Conservation (phyloP, 1,140 invertebrate genomes). For the Aleiodes sp. region DNA sequence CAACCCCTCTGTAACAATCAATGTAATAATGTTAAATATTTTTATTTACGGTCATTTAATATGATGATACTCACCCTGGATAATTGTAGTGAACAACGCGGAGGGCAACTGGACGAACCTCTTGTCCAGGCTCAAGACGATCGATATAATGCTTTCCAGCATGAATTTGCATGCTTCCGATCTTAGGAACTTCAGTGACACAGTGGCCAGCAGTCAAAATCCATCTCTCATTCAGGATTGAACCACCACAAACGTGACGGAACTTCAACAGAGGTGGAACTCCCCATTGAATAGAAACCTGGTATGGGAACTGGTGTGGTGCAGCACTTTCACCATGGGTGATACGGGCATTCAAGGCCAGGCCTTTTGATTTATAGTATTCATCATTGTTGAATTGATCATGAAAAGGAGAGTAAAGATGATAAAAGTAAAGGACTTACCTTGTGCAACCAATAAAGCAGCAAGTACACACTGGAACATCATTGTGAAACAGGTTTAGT, state of each 20-base stretch:
- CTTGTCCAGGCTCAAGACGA: slow-evolving; percentile 54
- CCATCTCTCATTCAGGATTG: slow-evolving; percentile 60
- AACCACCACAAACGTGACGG: slow-evolving; percentile 66
- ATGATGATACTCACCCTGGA: slow-evolving; percentile 45
- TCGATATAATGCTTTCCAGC: slow-evolving; percentile 58
- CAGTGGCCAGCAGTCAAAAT: slow-evolving; percentile 69
- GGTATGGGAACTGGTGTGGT: slow-evolving; percentile 58
- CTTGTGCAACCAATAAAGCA: slow-evolving; percentile 39
- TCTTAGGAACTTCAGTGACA: slow-evolving; percentile 42
- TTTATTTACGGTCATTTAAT: not conserved
- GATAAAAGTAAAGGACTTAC: slow-evolving; percentile 38
- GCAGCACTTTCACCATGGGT: slow-evolving; percentile 46
- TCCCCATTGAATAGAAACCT: slow-evolving; percentile 50
- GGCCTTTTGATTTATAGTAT: slow-evolving; percentile 18
- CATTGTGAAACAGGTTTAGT: slow-evolving; percentile 34
- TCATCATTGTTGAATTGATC: not conserved
- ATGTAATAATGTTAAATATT: too few relatives aligned
- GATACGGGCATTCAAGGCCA: slow-evolving; percentile 37
- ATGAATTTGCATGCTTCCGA: slow-evolving; percentile 44
- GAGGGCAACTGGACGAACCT: slow-evolving; percentile 53
- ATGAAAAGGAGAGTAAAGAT: not conserved
- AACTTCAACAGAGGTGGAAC: slow-evolving; percentile 34
- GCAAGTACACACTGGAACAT: slow-evolving; percentile 36
- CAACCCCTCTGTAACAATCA: slow-evolving; percentile 57
- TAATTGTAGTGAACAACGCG: slow-evolving; percentile 63